Evolutionary conservation across 2,888 invertebrate species (phyloP), one percentile per base, ranked within the genome.

Genomic region (Acronicta psi): DNA sequence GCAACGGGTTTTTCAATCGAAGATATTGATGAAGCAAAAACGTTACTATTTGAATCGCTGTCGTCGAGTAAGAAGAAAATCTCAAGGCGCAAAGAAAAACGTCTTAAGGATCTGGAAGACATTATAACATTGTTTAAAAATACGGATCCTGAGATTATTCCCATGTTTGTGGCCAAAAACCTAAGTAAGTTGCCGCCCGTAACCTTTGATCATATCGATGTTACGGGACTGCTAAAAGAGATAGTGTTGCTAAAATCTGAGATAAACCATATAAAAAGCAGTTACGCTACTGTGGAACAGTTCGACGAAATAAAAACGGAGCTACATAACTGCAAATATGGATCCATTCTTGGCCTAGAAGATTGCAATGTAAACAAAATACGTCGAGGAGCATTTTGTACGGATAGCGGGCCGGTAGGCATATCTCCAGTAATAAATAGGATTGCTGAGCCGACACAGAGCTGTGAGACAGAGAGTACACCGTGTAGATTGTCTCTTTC

Each of bases 341-440:
- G 41, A 11, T 41, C 41, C 10, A 41, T 23, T 41, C 13, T 41
- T 9, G 41, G 41, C 20, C 16, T 41, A 23, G 13, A 41, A 23
- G 20, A 41, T 16, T 41, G 23, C 41, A 41, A 41, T n/a, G 23
- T 20, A 41, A 41, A 41, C n/a, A 41, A 41, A 41, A 8, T 16
- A 7, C 20, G 41, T 16, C 23, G 41, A n/a, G 41, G 23, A n/a
- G 23, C 41, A 41, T 41, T 20, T 41, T 41, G 23, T 23, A 41
- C 23, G 13, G 41, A 41, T n/a, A 41, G 23, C 14, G 41, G 41
- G 20, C 41, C 41, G 23, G 23, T 41, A 41, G 41, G 41, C 23
- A 23, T 23, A 41, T 41, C 23, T 13, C 41, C 41, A n/a, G 20
- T 41, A 20, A 11, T 41, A 23, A 9, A 23, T 17, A 40, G 18